These are phyloP conservation scores for Lysandra coridon DNA, from an alignment of 2,888 invertebrate genomes.

Conservation along the genomic window DNA sequence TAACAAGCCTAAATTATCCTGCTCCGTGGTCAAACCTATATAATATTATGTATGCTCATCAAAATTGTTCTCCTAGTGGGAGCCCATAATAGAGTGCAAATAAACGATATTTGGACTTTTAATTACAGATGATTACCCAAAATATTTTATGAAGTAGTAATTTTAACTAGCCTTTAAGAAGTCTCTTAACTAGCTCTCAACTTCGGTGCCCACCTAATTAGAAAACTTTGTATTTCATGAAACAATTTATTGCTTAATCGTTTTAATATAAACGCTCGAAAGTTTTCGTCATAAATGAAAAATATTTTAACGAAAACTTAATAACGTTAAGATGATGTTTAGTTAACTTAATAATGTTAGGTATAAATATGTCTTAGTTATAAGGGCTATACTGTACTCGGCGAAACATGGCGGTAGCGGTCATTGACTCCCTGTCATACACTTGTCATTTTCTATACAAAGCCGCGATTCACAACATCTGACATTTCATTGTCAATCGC, in stretches of 20 bases:
- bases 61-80: neutral
- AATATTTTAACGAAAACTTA: neutral
- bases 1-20: no score
- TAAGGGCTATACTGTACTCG: no score
- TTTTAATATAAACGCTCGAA: neutral
- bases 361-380: no score
- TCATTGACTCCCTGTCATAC: no score
- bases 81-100: neutral
- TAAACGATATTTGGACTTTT: neutral
- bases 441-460: no score
- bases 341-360: no score
- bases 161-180: neutral
- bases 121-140: neutral
- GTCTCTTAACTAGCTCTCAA: neutral
- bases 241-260: conserved; percentile 18
- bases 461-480: no score
- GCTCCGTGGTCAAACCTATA: no score
- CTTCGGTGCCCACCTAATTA: neutral
- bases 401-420: no score
- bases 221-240: neutral
- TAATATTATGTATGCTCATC: no score
- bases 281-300: neutral
- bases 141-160: neutral
- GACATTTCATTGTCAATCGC: no score
- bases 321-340: neutral